Percentiles rank a stretch among this genome's conserved stretches.
These are phyloP conservation scores for Babylonia areolata DNA, from an alignment of 1,140 invertebrate genomes.

Conservation along the genomic window DNA sequence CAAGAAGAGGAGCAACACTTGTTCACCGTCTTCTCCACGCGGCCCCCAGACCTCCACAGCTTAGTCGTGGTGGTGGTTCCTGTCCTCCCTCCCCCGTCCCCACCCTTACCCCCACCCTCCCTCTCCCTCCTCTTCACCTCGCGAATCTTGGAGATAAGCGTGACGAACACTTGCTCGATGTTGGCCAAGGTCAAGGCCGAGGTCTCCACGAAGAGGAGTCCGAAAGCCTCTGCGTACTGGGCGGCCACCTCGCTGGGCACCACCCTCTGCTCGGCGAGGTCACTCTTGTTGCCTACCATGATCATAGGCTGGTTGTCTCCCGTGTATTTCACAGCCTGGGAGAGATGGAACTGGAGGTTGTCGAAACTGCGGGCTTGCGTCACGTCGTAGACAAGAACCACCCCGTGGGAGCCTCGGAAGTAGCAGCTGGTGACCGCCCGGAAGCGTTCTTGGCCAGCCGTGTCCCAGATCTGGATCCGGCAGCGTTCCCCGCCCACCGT, in stretches of 20 bases:
- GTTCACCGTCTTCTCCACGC: neutral
- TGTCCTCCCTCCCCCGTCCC: neutral
- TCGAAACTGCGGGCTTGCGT: constrained; percentile 30
- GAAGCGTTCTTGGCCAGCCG: constrained; percentile 35
- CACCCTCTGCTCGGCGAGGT: constrained; percentile 7
- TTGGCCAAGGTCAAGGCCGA: constrained; percentile 15
- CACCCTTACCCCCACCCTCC: neutral
- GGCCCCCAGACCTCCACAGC: neutral
- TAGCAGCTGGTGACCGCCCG: constrained; percentile 41
- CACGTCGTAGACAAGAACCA: constrained; percentile 34
- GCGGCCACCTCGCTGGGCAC: constrained; percentile 11
- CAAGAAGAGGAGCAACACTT: constrained; percentile 12
- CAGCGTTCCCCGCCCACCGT: constrained; percentile 11
- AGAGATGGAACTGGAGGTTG: constrained; percentile 33
- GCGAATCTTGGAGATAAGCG: constrained; percentile 21
- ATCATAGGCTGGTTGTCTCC: constrained; percentile 35
- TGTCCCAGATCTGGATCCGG: constrained; percentile 38
- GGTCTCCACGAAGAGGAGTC: constrained; percentile 27
- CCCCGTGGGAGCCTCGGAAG: constrained; percentile 36
- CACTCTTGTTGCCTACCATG: constrained; percentile 37
- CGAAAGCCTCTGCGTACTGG: constrained; percentile 20
- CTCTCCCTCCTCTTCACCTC: constrained; percentile 1
- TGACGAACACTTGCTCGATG: constrained; percentile 28
- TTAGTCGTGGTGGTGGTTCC: neutral
- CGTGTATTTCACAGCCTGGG: constrained; percentile 28